Evolutionary conservation across 2,888 invertebrate genomes (phyloP).

Genomic region (Drosophila lacicola): DNA sequence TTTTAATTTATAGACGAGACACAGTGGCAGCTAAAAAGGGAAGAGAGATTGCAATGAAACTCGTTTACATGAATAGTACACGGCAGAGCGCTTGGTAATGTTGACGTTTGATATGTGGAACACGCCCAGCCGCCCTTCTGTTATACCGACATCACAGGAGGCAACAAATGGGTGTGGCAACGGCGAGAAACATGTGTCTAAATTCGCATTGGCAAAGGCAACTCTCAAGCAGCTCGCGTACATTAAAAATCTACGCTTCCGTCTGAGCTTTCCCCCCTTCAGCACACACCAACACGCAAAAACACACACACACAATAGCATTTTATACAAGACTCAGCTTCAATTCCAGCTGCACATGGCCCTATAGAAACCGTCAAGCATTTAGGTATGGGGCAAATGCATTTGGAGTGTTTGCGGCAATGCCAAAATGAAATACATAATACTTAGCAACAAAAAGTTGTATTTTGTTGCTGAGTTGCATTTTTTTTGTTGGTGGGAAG

Average conservation of each 20-base stretch:
- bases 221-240: conserved; percentile 45
- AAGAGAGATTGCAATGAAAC: conserved; percentile 29
- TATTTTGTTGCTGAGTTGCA: conserved; percentile 78
- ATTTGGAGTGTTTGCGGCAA: conserved; percentile 79
- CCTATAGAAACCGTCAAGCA: conserved; percentile 17
- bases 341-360: conserved; percentile 27
- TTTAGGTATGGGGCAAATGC: conserved; percentile 71
- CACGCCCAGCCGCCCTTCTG: conserved; percentile 35
- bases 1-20: conserved; percentile 48
- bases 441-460: conserved; percentile 70
- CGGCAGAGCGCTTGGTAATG: conserved; percentile 37
- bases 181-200: conserved; percentile 72
- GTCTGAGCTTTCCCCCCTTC: conserved; percentile 32
- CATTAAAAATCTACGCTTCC: conserved; percentile 78
- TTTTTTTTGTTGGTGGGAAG: conserved; percentile 28
- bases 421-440: conserved; percentile 79
- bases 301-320: conserved; percentile 11
- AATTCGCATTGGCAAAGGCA: conserved; percentile 63
- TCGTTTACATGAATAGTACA: conserved; percentile 47
- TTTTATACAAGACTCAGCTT: conserved; percentile 25
- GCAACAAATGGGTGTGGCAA: conserved; percentile 17
- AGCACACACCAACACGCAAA: neutral
- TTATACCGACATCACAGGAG: neutral
- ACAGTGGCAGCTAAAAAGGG: conserved; percentile 2
- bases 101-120: conserved; percentile 62